Evolutionary conservation across 2,888 invertebrate species (phyloP), one percentile per base, ranked within the genome.

Genomic region (Carabus problematicus): DNA sequence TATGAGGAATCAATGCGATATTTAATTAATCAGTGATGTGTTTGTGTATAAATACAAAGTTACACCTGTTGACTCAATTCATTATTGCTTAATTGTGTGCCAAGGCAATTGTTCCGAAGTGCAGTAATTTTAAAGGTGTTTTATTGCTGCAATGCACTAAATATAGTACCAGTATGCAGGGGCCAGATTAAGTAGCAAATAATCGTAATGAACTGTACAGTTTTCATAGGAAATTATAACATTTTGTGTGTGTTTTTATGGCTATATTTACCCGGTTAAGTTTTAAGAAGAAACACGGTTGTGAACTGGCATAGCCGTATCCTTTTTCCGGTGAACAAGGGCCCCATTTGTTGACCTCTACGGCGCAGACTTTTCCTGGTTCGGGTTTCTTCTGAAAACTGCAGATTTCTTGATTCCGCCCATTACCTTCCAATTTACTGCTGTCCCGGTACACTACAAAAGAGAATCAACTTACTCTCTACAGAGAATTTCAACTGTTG

Each of bases 231-330:
- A n/a, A n/a, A n/a, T n/a, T n/a, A n/a, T n/a, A n/a, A n/a, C n/a
- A n/a, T n/a, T n/a, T n/a, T n/a, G n/a, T n/a, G n/a, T n/a, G n/a
- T n/a, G n/a, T n/a, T n/a, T n/a, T n/a, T n/a, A n/a, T n/a, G n/a
- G n/a, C n/a, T n/a, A 29, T 45, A 77, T 80, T 81, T 80, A 91
- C 91, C 83, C 88, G 91, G 81, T 96, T 96, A 63, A 96, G 81
- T 80, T 95, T 95, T 70, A 96, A 84, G 75, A 94, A 88, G 72
- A 96, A 82, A 80, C 96, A 96, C 4, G 95, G 95, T 45, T 88
- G 85, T n/a, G 90, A 89, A 55, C 85, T 82, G 69, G 86, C 85
- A 78, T 89, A 95, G 8, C 94, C 93, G 77, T 89, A 95, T 8
- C 79, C 76, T 4, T 83, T 78, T 0, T 75, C 72, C 0, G 81